Percentiles rank a stretch among this genome's conserved stretches.
phyloP scores from a whole-genome alignment of 2,113 vertebrate species.

The Lanius ludovicianus region DNA sequence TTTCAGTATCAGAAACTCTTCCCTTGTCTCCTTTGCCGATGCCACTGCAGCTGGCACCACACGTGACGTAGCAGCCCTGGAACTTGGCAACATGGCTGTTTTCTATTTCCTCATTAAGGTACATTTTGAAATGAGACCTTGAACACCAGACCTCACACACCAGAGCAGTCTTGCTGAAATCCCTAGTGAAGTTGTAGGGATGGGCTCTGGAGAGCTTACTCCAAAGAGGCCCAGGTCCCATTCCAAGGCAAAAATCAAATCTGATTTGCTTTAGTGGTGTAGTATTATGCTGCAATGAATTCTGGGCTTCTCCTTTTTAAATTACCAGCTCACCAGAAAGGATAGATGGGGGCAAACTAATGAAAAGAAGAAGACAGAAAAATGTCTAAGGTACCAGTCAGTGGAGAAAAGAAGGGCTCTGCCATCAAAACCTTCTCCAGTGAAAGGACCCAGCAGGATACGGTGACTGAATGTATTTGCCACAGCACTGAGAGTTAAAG shows the following conservation, averaged over 20 bases:
- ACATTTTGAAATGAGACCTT: neutral
- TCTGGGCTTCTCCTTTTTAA: neutral
- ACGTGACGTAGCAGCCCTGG: neutral
- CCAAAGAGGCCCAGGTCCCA: neutral
- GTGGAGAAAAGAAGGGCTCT: slow-evolving; percentile 32
- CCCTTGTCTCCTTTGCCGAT: neutral
- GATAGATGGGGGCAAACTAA: slow-evolving; percentile 15
- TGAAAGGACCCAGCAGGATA: slow-evolving; percentile 58
- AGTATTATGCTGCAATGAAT: neutral
- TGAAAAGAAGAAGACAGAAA: slow-evolving; percentile 21
- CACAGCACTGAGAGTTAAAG: slow-evolving; percentile 41
- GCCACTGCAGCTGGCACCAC: neutral
- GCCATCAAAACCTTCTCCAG: slow-evolving; percentile 46
- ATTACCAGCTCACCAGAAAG: neutral
- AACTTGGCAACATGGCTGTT: neutral
- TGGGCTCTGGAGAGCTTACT: neutral
- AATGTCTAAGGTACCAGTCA: neutral
- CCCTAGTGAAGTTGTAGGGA: neutral
- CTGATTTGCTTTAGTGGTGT: neutral
- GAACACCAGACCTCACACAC: neutral
- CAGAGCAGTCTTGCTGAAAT: neutral
- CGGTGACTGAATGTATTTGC: slow-evolving; percentile 32
- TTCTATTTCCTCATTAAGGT: neutral
- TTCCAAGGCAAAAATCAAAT: neutral
- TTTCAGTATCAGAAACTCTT: neutral